Evolutionary conservation across 2,888 invertebrate genomes (phyloP).

Genomic region (Trypoxylon attenuatum): DNA sequence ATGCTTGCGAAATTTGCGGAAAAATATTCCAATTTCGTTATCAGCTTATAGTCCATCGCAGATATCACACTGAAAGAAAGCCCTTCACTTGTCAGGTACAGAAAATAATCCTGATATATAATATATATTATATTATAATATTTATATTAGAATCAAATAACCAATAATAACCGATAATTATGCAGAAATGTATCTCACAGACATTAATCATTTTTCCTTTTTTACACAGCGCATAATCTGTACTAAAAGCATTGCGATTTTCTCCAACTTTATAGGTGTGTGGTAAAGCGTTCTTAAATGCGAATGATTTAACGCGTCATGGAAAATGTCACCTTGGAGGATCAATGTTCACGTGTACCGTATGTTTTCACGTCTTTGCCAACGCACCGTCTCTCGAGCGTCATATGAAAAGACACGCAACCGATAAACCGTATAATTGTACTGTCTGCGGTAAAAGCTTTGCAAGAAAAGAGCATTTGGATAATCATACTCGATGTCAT

Average conservation of each 20-base stretch:
- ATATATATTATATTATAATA: too few species aligned
- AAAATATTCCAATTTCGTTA: constrained; percentile 92
- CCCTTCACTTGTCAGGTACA: constrained; percentile 83
- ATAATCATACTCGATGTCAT: constrained; percentile 88
- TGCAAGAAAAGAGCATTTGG: constrained; percentile 90
- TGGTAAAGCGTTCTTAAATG: constrained; percentile 88
- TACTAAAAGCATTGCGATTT: background rate
- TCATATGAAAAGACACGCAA: constrained; percentile 87
- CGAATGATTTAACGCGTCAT: constrained; percentile 86
- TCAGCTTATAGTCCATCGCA: constrained; percentile 89
- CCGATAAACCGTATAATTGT: constrained; percentile 90
- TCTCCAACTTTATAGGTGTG: constrained; percentile 79
- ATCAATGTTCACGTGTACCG: constrained; percentile 83
- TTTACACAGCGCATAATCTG: background rate
- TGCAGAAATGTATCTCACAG: background rate
- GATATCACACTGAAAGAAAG: constrained; percentile 90
- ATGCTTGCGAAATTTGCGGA: constrained; percentile 89
- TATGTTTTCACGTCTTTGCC: constrained; percentile 85
- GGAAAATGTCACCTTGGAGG: constrained; percentile 90
- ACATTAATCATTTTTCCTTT: constrained; percentile 7
- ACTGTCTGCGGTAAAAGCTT: constrained; percentile 91
- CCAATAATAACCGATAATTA: too few species aligned
- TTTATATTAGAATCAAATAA: too few species aligned
- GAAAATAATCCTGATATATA: too few species aligned
- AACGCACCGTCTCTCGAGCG: constrained; percentile 82